A percentile compares a stretch with the other conserved stretches of the same genome.
Conservation (phyloP, 2,113 vertebrate species). For the Cephalopholis sonnerati region DNA sequence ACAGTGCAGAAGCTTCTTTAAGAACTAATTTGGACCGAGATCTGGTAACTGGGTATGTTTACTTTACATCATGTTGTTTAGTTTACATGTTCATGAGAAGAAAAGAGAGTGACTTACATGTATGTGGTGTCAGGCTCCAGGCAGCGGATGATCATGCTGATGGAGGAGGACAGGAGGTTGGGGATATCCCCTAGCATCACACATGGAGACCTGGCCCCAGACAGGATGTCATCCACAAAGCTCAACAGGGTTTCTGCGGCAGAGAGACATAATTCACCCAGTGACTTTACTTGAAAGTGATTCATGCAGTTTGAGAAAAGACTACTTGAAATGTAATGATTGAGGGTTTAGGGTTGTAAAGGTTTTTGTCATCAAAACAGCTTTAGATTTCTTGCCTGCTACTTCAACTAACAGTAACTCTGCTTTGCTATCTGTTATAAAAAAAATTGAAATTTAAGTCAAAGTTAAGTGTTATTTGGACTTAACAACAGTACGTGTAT, state of each 20-base stretch:
- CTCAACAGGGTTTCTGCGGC: slow-evolving; percentile 93
- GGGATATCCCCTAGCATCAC: slow-evolving; percentile 97
- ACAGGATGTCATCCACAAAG: slow-evolving; percentile 97
- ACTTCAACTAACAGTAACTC: not conserved
- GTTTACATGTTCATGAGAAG: not conserved
- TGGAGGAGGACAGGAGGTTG: slow-evolving; percentile 90
- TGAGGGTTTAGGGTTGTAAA: not conserved
- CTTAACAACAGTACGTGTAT: not conserved
- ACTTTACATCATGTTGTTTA: not conserved
- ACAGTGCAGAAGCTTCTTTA: not conserved
- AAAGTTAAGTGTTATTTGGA: not conserved
- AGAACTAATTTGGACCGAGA: not conserved
- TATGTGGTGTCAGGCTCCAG: slow-evolving; percentile 96
- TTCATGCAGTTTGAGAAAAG: not conserved
- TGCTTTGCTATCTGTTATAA: too few species aligned
- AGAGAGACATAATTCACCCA: not conserved
- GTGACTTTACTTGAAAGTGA: not conserved
- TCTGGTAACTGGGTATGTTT: not conserved
- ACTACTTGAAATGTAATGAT: not conserved
- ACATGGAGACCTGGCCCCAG: slow-evolving; percentile 95
- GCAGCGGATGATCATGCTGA: slow-evolving; percentile 95
- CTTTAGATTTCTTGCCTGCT: not conserved
- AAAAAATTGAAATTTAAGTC: not conserved
- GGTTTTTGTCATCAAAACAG: not conserved
- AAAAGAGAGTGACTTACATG: slow-evolving; percentile 88